Conservation (phyloP, 1,140 invertebrate species). For the Drosophila eugracilis region DNA sequence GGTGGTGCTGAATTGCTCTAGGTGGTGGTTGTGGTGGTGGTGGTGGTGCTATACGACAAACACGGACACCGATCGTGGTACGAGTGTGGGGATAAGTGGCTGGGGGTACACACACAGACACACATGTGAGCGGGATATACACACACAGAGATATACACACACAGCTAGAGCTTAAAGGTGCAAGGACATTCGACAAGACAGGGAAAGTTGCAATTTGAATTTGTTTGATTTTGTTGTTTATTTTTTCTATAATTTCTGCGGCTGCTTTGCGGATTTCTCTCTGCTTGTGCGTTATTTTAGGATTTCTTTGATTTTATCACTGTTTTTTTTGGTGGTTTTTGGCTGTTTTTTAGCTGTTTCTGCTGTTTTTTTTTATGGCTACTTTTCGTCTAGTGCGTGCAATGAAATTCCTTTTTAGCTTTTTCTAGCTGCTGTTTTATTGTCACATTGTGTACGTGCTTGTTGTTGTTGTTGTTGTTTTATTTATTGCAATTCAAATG, state of each 20-base stretch:
- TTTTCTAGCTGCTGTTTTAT: conserved; percentile 59
- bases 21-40: conserved; percentile 1
- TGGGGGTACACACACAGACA: conserved; percentile 21
- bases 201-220: conserved; percentile 4
- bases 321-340: conserved; percentile 17
- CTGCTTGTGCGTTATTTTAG: conserved; percentile 20
- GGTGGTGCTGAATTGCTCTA: conserved; percentile 13
- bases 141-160: conserved; percentile 11
- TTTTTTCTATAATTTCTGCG: neutral
- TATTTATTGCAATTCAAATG: conserved; percentile 59
- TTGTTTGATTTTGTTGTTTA: neutral
- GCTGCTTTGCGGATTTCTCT: conserved; percentile 10
- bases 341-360: neutral
- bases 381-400: conserved; percentile 41
- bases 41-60: conserved; percentile 45
- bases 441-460: conserved; percentile 78
- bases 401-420: conserved; percentile 49
- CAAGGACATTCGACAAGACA: conserved; percentile 34
- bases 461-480: conserved; percentile 49
- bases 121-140: conserved; percentile 17
- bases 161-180: conserved; percentile 39
- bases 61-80: conserved; percentile 45
- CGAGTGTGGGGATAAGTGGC: conserved; percentile 27
- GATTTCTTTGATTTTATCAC: conserved; percentile 14
- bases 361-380: conserved; percentile 10